Evolutionary conservation across 2,888 invertebrate species (phyloP).

Genomic region (Lutraria lutraria): DNA sequence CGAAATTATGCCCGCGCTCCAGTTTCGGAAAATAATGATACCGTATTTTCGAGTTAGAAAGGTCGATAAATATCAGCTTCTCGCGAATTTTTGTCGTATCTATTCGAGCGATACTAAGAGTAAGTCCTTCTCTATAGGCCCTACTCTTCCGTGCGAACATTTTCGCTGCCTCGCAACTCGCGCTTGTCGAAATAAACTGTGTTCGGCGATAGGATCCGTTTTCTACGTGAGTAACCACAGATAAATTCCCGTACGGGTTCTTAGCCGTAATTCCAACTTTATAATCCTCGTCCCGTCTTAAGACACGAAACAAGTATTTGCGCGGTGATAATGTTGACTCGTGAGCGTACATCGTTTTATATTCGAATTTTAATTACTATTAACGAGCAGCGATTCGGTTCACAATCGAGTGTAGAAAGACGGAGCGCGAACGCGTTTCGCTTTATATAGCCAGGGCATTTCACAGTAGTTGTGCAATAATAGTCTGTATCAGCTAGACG

Average conservation of each 20-base stretch:
- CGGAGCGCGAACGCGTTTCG: too few species aligned
- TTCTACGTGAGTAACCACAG: neutral
- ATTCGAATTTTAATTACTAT: too few species aligned
- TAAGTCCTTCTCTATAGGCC: neutral
- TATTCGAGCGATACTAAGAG: neutral
- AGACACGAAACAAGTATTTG: slow-evolving; percentile 3
- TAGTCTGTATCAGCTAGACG: too few species aligned
- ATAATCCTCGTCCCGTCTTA: slow-evolving; percentile 19
- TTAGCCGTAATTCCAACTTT: slow-evolving; percentile 5
- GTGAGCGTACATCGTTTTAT: too few species aligned
- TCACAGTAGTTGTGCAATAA: too few species aligned
- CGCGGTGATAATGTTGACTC: neutral
- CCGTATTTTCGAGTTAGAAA: neutral
- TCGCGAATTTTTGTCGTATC: neutral
- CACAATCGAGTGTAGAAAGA: too few species aligned
- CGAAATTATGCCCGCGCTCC: neutral
- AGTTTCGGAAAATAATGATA: neutral
- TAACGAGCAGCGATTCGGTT: too few species aligned
- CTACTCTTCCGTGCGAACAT: neutral
- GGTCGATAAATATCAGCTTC: neutral
- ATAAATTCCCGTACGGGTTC: neutral
- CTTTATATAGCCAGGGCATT: too few species aligned
- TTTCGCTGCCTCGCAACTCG: neutral
- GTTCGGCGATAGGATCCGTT: neutral
- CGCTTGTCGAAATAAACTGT: slow-evolving; percentile 24